Evolutionary conservation across 1,140 invertebrate species (phyloP).

Genomic region (Centruroides vittatus): DNA sequence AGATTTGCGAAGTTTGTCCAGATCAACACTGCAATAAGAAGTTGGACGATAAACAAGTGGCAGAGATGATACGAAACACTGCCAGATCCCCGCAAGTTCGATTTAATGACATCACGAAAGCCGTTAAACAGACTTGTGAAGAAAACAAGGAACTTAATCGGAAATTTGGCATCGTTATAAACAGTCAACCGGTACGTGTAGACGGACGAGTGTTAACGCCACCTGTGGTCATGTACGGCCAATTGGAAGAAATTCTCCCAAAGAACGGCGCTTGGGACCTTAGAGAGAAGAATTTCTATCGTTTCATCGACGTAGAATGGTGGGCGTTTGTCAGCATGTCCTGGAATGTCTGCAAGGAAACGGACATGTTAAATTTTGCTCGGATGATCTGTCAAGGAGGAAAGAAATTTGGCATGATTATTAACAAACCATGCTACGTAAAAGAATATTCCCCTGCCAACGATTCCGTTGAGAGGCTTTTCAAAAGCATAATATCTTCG

Average conservation of each 20-base stretch:
- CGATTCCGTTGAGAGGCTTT: too few relatives aligned
- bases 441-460: too few relatives aligned
- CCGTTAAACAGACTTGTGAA: not conserved
- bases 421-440: not conserved
- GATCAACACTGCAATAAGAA: slow-evolving; percentile 20
- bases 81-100: slow-evolving; percentile 20
- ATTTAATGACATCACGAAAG: slow-evolving; percentile 11
- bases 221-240: slow-evolving; percentile 7
- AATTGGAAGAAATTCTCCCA: slow-evolving; percentile 1
- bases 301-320: slow-evolving; percentile 26
- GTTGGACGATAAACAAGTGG: slow-evolving; percentile 10
- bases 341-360: not conserved
- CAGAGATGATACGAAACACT: slow-evolving; percentile 20
- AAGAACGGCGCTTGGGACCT: slow-evolving; percentile 44
- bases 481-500: too few relatives aligned
- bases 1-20: slow-evolving; percentile 23
- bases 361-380: not conserved
- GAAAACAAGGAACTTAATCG: slow-evolving; percentile 15
- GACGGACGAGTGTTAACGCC: slow-evolving; percentile 16
- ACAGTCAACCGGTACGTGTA: slow-evolving; percentile 8
- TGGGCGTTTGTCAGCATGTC: slow-evolving; percentile 19
- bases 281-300: slow-evolving; percentile 41
- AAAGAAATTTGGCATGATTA: not conserved
- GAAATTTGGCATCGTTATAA: slow-evolving; percentile 19
- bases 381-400: not conserved